Conservation (phyloP, 1,140 invertebrate genomes). For the Linepithema humile region DNA sequence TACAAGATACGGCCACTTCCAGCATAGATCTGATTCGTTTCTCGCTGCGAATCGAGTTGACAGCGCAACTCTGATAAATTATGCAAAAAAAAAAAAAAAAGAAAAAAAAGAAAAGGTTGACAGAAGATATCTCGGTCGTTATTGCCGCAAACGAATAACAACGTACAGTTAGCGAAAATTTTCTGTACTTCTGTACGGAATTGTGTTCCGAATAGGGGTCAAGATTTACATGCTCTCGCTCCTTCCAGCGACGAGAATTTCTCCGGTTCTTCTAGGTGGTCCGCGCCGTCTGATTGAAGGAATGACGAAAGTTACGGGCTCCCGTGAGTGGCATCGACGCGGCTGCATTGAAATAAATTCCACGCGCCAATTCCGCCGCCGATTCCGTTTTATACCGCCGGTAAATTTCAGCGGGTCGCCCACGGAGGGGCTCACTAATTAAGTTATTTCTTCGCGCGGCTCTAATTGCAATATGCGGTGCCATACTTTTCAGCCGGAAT, state of each 20-base stretch:
- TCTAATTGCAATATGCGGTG: constrained; percentile 22
- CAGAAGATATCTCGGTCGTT: neutral
- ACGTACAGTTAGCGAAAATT: constrained; percentile 50
- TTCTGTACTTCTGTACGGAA: constrained; percentile 56
- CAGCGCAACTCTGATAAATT: neutral
- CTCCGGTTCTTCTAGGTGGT: constrained; percentile 71
- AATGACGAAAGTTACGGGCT: constrained; percentile 71
- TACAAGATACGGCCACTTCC: neutral
- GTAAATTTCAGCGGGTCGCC: neutral
- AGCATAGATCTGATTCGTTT: neutral
- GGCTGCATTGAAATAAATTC: constrained; percentile 63
- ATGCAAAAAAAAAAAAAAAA: neutral
- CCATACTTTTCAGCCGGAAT: constrained; percentile 13
- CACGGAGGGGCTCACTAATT: constrained; percentile 26
- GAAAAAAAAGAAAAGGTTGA: no score
- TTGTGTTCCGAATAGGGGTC: constrained; percentile 71
- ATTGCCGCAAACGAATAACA: constrained; percentile 7
- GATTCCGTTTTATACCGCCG: neutral
- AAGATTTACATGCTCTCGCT: constrained; percentile 72
- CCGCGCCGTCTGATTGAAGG: constrained; percentile 64
- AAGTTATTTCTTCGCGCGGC: constrained; percentile 41
- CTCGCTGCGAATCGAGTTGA: no score
- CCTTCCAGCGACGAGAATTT: constrained; percentile 63
- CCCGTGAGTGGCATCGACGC: constrained; percentile 62
- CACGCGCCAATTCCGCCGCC: constrained; percentile 34